Conservation (phyloP, 2,113 vertebrate genomes). For the Rhinoderma darwinii region DNA sequence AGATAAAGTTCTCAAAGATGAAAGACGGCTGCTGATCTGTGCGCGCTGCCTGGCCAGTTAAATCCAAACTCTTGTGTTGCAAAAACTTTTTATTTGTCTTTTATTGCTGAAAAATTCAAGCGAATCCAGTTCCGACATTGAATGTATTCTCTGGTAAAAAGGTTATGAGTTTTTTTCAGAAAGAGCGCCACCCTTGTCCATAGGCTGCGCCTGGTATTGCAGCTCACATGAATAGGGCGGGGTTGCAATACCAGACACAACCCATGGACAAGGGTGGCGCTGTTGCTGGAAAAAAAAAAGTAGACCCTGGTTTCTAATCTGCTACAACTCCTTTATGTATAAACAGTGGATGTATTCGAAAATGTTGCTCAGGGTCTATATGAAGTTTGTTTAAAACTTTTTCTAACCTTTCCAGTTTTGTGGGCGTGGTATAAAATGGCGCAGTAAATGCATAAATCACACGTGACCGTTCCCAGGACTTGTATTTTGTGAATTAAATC, state of each 20-base stretch:
- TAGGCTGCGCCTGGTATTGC: not conserved
- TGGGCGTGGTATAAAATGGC: not conserved
- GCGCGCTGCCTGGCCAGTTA: slow-evolving; percentile 21
- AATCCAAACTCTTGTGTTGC: not conserved
- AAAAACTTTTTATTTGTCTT: slow-evolving; percentile 1
- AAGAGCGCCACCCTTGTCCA: not conserved
- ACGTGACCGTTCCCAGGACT: too few species aligned
- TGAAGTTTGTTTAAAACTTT: too few species aligned
- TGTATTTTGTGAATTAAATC: too few species aligned
- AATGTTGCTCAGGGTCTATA: too few species aligned
- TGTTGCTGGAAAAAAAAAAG: not conserved
- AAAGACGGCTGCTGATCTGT: slow-evolving; percentile 17
- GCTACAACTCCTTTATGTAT: too few species aligned
- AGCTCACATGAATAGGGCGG: not conserved
- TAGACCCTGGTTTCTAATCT: too few species aligned
- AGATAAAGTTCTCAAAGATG: slow-evolving; percentile 22
- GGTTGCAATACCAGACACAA: not conserved
- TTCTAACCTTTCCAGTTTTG: too few species aligned
- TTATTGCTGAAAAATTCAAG: not conserved
- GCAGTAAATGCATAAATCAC: not conserved
- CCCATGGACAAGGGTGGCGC: not conserved
- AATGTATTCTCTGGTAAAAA: not conserved
- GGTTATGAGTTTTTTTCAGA: not conserved
- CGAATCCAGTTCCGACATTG: not conserved
- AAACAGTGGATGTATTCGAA: too few species aligned